Base-by-base conservation (phyloP, 2,888 invertebrate genomes). In the Perizoma affinitatum region DNA sequence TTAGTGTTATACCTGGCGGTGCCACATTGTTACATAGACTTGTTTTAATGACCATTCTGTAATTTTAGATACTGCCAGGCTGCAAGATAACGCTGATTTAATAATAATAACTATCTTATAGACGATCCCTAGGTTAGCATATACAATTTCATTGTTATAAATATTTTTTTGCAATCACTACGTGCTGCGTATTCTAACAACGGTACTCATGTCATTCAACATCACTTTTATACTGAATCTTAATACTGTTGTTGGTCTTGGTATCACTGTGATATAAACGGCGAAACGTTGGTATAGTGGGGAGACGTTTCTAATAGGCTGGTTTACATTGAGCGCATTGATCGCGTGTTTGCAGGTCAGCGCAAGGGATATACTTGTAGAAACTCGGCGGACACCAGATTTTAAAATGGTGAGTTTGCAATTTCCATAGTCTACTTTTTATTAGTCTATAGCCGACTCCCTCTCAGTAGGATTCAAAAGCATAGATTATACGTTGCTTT, bases 341-440 rank as follows among this genome's bases (percentile, higher is more conserved):
- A 87, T 89, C 83, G 87, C 87, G 84, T 90, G 85, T 88, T 90
- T 84, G 80, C 90, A 92, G 91, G 91, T 92, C 85, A 90, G 82
- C 86, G 86, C 89, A 79, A 88, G 89, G 86, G 90, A 86, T 87
- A 88, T 90, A 82, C 85, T 90, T 75, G 83, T 90, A 84, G 87
- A 92, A 85, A 86, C 88, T 80, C 88, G 85, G 72, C 89, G 90
- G 79, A 80, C 87, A 80, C 82, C 89, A 77, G 88, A 89, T 82
- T 89, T 80, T 83, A 90, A 87, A 80, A 80, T 84, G 88, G 90
- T 90, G 86, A 90, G 91, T 92, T 65, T 64, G 22, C 22, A 22
- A 22, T 22, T 22, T 22, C 55, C 52, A 53, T 65, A 42, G 49
- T 38, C 52, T 52, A 46, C 11, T 43, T 9, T 49, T 52, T 55